Evolutionary conservation across 2,888 invertebrate species (phyloP).

Genomic region (Suillia variegata): DNA sequence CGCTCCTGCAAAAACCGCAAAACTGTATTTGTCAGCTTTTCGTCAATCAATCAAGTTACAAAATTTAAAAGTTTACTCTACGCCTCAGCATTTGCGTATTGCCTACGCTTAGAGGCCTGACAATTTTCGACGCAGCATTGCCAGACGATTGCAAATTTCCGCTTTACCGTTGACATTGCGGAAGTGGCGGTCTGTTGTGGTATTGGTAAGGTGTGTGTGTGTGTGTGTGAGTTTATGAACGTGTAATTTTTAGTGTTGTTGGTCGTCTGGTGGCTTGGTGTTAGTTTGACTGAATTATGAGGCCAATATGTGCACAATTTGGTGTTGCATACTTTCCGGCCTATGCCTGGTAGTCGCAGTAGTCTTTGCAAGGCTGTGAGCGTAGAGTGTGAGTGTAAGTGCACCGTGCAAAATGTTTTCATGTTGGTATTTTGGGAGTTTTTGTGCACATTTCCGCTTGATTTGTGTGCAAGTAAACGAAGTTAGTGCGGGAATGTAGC

Average conservation of each 20-base stretch:
- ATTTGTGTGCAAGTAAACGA: slow-evolving; percentile 26
- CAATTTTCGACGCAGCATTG: no score
- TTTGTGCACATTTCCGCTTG: slow-evolving; percentile 34
- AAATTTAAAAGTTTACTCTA: no score
- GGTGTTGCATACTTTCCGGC: slow-evolving; percentile 24
- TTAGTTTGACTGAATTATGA: slow-evolving; percentile 36
- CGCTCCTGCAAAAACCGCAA: no score
- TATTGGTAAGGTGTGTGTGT: neutral
- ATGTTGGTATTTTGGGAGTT: neutral
- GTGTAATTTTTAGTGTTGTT: no score
- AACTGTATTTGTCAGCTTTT: no score
- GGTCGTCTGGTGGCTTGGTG: slow-evolving; percentile 4
- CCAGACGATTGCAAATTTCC: slow-evolving; percentile 46
- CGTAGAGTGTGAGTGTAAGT: neutral
- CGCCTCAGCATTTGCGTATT: no score
- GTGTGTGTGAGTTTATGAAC: no score
- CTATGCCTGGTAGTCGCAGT: neutral
- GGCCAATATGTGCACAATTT: slow-evolving; percentile 29
- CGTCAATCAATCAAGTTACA: no score
- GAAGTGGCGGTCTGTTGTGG: neutral
- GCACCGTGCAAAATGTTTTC: neutral
- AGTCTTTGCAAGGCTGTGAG: neutral
- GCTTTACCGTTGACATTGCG: slow-evolving; percentile 18
- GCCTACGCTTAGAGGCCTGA: no score
- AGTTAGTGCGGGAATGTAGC: neutral